Base-by-base conservation (phyloP, 2,113 vertebrate species). In the Tyrannus savana region DNA sequence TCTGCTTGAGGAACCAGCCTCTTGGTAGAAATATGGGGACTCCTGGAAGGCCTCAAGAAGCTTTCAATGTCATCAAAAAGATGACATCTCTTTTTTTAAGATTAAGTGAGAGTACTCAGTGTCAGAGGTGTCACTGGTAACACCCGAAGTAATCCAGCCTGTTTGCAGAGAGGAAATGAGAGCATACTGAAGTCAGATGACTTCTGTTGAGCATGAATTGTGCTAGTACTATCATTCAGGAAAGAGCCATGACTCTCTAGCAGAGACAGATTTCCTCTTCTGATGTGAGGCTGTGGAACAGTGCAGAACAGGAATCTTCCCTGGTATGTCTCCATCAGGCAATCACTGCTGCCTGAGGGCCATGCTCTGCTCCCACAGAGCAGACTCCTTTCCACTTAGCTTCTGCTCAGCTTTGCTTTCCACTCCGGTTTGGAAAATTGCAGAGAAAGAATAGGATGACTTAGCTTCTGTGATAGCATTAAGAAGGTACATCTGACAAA, bases 251-350 rank as follows among this genome's bases (percentile, higher is more conserved):
- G 41, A 28, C 12, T 7, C 3, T 10, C 49, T 31, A 55, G 18
- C 46, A 58, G 28, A 83, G 15, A 2, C 33, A 53, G 41, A 37
- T 17, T 68, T 86, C 14, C 31, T 30, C 72, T 72, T 19, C 9
- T 4, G 2, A 16, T 1, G 1, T 5, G 59, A 58, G 42, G 13
- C 17, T 2, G 2, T 10, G 30, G 25, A 35, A 1, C 6, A 13
- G 23, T 33, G 15, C 12, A 15, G 7, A 67, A 8, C 35, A 30
- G 30, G 5, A 72, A 2, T 25, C 25, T 67, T 31, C 24, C 15
- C 33, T 46, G 23, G 22, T 49, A 14, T 28, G 19, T 66, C 3
- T n/a, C 10, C 6, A 3, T 17, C 14, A 14, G 31, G 6, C 19
- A 76, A 3, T 5, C 28, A 27, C 14, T 46, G 7, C 28, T 53